Base-by-base conservation (phyloP, 2,797 vertebrate species). In the Cottoperca gobio region DNA sequence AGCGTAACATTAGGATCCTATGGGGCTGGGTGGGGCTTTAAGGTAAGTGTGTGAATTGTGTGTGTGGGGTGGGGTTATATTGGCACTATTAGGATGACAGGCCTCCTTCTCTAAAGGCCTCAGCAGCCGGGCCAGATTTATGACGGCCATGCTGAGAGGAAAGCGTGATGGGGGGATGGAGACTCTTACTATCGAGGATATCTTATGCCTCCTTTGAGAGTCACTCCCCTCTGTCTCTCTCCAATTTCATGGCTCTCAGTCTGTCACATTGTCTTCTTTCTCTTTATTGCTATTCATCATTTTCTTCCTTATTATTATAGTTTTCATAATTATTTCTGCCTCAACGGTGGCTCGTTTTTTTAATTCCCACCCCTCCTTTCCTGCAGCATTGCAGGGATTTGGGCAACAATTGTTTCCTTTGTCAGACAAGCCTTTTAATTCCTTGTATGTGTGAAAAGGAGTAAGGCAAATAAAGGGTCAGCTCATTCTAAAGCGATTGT, bases 161-260 rank as follows among this genome's bases (percentile, higher is more conserved):
- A 74, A 78, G 78, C 76, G 1, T 77, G 77, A 83, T 83, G 82
- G 88, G 86, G 85, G 86, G 88, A 69, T 76, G 88, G 86, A 84
- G 89, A 65, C 67, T 69, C 73, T 71, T 50, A 55, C 79, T 73
- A 54, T 86, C 40, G n/a, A 87, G 79, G 85, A 82, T 84, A 86
- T 90, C 77, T 88, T 86, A 84, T 76, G 55, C 82, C 70, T 86
- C 86, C 81, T 82, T 54, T 73, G 81, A 88, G 89, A 92, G 57
- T 82, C 71, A 3, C 70, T 78, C 49, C 26, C 66, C 52, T 48
- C 24, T 71, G 66, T 59, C 58, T 62, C 61, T 50, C 68, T 84
- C 69, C 84, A 72, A 85, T 89, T 88, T 88, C 84, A 84, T 65
- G 64, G 68, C 83, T 82, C 76, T 81, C 84, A 52, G 28, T 78